Base-by-base conservation (phyloP, 2,888 invertebrate species). In the Pristionchus entomophagus region DNA sequence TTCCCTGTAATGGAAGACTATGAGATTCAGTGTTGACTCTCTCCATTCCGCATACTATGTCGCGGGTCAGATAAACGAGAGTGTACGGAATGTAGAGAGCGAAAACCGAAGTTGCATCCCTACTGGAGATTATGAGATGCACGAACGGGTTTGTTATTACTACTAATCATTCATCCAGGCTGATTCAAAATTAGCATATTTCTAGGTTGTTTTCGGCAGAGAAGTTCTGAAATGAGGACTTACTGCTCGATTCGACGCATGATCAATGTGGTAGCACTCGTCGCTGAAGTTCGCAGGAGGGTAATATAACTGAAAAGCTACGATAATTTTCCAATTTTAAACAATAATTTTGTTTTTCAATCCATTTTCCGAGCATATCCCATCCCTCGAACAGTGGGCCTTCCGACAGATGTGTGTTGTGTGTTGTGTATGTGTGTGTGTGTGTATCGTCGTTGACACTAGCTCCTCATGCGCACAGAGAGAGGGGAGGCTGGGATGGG, bases 221-320 rank as follows among this genome's bases (percentile, higher is more conserved):
- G 5, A 69, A 69, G 35, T n/a, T n/a, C n/a, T n/a, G n/a, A n/a
- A n/a, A n/a, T n/a, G n/a, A n/a, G n/a, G n/a, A n/a, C 22, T 38
- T 8, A 38, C 73, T 12, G 41, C 17, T 73, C 45, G 10, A 10
- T 22, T n/a, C 22, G 73, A 4, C 14, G 65, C 51, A n/a, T 89
- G 56, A 29, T 91, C 88, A 85, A 93, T 92, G 56, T 90, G 87
- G 86, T 90, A 92, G 86, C 93, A 93, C 17, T 91, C 88, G 85
- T 93, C 90, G 19, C 93, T 92, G 88, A 93, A 93, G 87, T 93
- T 93, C 86, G 91, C 88, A 14, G 93, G 93, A 12, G 90, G 91
- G 87, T 92, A 92, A 87, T 93, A 93, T 17, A 93, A 89, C 93
- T 93, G 90, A 77, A 92, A 88, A 0, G 29, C 5, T 29, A 6